Conservation (phyloP, 2,888 invertebrate genomes). For the Drosophila subsilvestris region DNA sequence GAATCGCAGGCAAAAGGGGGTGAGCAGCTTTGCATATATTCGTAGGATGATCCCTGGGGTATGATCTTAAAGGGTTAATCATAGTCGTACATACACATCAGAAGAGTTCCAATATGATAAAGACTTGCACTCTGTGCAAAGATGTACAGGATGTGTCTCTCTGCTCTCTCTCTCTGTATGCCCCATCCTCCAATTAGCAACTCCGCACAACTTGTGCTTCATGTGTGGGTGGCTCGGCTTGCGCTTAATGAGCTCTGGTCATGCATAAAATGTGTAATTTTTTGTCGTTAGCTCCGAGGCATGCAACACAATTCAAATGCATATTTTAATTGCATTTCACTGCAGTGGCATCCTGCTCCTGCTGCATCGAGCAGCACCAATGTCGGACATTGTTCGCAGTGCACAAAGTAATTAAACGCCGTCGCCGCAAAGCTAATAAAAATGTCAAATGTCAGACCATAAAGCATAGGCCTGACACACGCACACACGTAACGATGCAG, state of each 20-base stretch:
- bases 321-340: conserved; percentile 76
- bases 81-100: background rate
- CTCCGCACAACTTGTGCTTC: conserved; percentile 15
- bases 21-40: background rate
- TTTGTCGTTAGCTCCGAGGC: conserved; percentile 16
- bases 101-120: background rate
- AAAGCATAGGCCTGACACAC: conserved; percentile 69
- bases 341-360: conserved; percentile 15
- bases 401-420: conserved; percentile 75
- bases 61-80: conserved; percentile 30
- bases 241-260: conserved; percentile 69
- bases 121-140: background rate
- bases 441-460: conserved; percentile 77
- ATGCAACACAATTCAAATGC: conserved; percentile 71
- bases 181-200: conserved; percentile 34
- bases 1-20: background rate
- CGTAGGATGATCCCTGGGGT: background rate
- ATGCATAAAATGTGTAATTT: conserved; percentile 57
- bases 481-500: conserved; percentile 6
- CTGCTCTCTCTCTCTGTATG: background rate
- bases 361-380: conserved; percentile 51
- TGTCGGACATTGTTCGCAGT: conserved; percentile 52
- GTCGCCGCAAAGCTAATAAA: conserved; percentile 76
- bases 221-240: conserved; percentile 5
- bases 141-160: no score